Conservation (phyloP, 35 echinoderm and acorn worm genomes). For the Diadema setosum region DNA sequence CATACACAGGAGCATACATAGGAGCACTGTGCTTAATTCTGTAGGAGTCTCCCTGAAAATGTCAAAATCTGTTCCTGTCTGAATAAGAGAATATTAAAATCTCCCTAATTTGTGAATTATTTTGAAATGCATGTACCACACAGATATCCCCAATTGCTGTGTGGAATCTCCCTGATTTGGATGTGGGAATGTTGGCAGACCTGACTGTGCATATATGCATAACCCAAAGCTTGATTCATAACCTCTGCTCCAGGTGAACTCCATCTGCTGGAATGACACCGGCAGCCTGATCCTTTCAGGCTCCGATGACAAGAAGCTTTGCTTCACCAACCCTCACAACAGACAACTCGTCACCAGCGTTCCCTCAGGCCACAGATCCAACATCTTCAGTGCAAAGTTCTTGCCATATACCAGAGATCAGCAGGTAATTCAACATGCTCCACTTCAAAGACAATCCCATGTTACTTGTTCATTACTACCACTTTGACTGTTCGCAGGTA, state of each 20-base stretch:
- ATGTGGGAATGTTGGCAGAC: not conserved
- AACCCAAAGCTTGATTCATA: not conserved
- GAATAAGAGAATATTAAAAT: not conserved
- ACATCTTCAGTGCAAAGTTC: slow-evolving; percentile 97
- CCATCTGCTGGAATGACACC: slow-evolving; percentile 88
- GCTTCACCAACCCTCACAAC: slow-evolving; percentile 75
- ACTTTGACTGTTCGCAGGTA: too few species aligned
- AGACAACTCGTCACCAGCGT: slow-evolving; percentile 45
- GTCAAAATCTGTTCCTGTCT: not conserved
- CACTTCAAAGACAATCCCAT: too few species aligned
- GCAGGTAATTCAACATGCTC: slow-evolving; percentile 34
- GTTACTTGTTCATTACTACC: too few species aligned
- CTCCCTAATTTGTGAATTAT: not conserved
- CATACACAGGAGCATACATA: too few species aligned
- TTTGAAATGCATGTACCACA: not conserved
- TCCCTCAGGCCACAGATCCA: slow-evolving; percentile 84
- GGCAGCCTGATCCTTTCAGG: slow-evolving; percentile 76
- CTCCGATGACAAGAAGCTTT: slow-evolving; percentile 95
- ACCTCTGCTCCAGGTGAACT: slow-evolving; percentile 65
- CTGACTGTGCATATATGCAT: not conserved
- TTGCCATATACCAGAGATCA: slow-evolving; percentile 54
- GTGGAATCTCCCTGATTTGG: not conserved
- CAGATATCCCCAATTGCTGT: not conserved
- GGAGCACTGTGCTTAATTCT: too few species aligned
- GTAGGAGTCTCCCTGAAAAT: too few species aligned